Evolutionary conservation across 1,140 invertebrate genomes (phyloP).

Genomic region (Rhagoletis pomonella): DNA sequence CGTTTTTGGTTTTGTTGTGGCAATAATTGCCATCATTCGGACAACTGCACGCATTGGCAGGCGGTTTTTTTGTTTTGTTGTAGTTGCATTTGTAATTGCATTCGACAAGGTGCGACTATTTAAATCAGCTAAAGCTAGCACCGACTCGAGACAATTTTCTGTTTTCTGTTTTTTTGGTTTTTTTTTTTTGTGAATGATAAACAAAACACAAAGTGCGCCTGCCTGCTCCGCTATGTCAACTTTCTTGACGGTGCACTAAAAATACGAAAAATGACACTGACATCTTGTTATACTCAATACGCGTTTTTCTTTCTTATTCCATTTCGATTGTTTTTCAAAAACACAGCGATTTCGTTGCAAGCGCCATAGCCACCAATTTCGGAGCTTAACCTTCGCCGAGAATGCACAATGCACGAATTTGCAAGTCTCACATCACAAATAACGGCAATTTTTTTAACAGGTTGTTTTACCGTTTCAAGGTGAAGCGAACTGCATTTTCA

Average conservation of each 20-base stretch:
- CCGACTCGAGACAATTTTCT: background rate
- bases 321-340: constrained; percentile 14
- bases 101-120: constrained; percentile 35
- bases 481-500: background rate
- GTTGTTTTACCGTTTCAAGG: constrained; percentile 36
- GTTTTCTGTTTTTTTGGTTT: background rate
- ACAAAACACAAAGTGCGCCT: background rate
- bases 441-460: constrained; percentile 26
- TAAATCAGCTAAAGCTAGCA: background rate
- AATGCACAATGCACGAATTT: background rate
- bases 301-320: constrained; percentile 8
- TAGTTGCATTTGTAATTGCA: constrained; percentile 44
- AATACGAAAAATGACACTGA: background rate
- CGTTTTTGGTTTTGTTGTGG: background rate
- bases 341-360: background rate
- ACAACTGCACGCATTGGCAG: background rate
- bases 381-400: constrained; percentile 6
- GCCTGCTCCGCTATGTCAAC: too few species aligned
- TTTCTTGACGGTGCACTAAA: too few species aligned
- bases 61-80: background rate
- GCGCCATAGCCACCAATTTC: background rate
- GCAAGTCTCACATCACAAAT: constrained; percentile 20
- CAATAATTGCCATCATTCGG: background rate
- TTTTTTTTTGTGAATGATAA: background rate
- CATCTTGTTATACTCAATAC: background rate